Evolutionary conservation across 2,797 vertebrate species (phyloP), one percentile per base, ranked within the genome.

Genomic region (Neosilurus mollespiculum): DNA sequence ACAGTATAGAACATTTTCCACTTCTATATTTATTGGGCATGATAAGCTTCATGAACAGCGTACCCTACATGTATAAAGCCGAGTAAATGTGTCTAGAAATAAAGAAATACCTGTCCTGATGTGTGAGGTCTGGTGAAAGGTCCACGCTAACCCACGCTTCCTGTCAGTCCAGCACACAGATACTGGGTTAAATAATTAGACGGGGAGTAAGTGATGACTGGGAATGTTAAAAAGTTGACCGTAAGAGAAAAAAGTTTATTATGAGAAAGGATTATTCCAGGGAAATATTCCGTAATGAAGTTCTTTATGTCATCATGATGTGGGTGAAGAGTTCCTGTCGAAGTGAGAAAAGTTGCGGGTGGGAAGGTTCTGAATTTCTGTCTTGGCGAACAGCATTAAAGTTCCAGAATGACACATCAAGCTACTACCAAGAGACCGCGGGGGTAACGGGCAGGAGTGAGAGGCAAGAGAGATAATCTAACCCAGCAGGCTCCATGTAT

Each of bases 401-500:
- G 71, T 65, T 86, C 53, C 30, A 75, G 81, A 73, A 75, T 86
- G 86, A 84, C 85, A 81, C 58, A 83, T 78, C 81, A 80, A 82
- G 84, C 59, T 84, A 67, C 81, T 61, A 70, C 64, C 4, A 51
- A 65, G 14, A 64, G 34, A 61, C 6, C 16, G 15, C 70, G 71
- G 18, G 14, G 54, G 64, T 56, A 54, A 20, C 24, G 69, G 30
- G 66, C 58, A 85, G 58, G 49, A 65, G 26, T 56, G 64, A 67
- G 49, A 77, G 64, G 34, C 26, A 67, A 81, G 81, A 73, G 82
- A 82, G 85, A 91, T 93, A 92, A 94, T 92, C 88, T 93, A 91
- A 94, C 89, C 92, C 92, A 87, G 88, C 88, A 87, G 89, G 92
- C 90, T 87, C 94, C 94, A 93, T 95, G 94, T 95, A 95, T 91